Percentiles rank a stretch among this genome's conserved stretches.
phyloP scores from a whole-genome alignment of 2,888 invertebrate species.

The Tineola bisselliella region DNA sequence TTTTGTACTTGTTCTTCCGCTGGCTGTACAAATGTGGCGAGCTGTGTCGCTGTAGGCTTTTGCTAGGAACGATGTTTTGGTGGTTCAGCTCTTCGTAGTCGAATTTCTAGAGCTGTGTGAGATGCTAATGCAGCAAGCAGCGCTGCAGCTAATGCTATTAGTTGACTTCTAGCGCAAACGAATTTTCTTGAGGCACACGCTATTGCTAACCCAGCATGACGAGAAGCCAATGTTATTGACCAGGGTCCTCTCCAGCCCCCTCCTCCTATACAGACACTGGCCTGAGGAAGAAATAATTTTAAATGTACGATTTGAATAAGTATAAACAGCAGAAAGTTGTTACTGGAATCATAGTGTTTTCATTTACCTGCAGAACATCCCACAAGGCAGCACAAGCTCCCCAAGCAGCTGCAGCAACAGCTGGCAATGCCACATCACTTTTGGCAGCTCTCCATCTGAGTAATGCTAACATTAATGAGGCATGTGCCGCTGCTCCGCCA shows the following conservation, averaged over 20 bases:
- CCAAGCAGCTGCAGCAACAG: constrained; percentile 87
- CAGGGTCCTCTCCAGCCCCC: constrained; percentile 68
- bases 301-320: no score
- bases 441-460: constrained; percentile 83
- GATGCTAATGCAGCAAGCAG: constrained; percentile 44
- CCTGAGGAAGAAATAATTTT: constrained; percentile 25
- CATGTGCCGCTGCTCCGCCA: constrained; percentile 83
- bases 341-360: no score
- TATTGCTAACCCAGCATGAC: constrained; percentile 67
- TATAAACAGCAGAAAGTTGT: no score
- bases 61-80: constrained; percentile 37
- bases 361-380: constrained; percentile 75
- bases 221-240: constrained; percentile 55
- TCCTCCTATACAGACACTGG: constrained; percentile 49
- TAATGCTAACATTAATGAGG: constrained; percentile 78
- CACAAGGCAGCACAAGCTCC: constrained; percentile 87
- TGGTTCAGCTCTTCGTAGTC: constrained; percentile 31
- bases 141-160: constrained; percentile 47
- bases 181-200: constrained; percentile 72
- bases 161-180: constrained; percentile 65
- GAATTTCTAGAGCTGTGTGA: constrained; percentile 41
- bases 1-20: background rate
- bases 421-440: constrained; percentile 83
- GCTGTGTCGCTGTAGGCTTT: constrained; percentile 45
- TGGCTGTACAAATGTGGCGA: constrained; percentile 21